Percentiles rank a stretch among this genome's conserved stretches.
Evolutionary conservation across 2,888 invertebrate genomes (phyloP).

Genomic region (Bimastos eiseni): DNA sequence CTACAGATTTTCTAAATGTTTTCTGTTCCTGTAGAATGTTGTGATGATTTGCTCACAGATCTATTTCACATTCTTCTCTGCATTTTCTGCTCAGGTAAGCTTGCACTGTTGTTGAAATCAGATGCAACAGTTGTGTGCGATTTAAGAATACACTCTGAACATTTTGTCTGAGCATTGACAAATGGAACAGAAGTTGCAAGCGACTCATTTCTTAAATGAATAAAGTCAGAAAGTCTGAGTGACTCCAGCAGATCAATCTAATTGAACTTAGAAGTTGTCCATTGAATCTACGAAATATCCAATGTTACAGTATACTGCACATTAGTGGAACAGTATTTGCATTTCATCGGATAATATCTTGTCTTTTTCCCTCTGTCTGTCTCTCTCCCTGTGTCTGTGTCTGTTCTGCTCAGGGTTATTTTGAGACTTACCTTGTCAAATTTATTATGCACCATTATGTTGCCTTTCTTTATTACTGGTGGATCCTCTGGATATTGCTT

Average conservation of each 20-base stretch:
- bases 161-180: too few species aligned
- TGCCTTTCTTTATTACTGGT: too few species aligned
- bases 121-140: not conserved
- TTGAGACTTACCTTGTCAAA: too few species aligned
- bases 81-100: constrained; percentile 64
- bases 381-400: too few species aligned
- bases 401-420: too few species aligned
- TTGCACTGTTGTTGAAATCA: not conserved
- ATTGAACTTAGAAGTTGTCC: not conserved
- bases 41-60: constrained; percentile 72
- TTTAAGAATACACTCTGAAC: too few species aligned
- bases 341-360: not conserved
- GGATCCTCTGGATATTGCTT: too few species aligned
- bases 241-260: not conserved
- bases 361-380: too few species aligned
- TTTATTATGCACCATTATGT: too few species aligned
- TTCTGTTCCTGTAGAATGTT: constrained; percentile 67
- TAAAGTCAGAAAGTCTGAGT: too few species aligned
- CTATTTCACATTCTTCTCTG: constrained; percentile 64
- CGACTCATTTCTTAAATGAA: not conserved
- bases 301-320: not conserved
- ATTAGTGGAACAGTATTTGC: not conserved
- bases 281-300: not conserved
- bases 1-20: not conserved
- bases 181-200: too few species aligned